A percentile compares a stretch with the other conserved stretches of the same genome.
These are phyloP conservation scores for Chaetodon trifascialis DNA, from an alignment of 2,113 vertebrate species.

Conservation along the genomic window DNA sequence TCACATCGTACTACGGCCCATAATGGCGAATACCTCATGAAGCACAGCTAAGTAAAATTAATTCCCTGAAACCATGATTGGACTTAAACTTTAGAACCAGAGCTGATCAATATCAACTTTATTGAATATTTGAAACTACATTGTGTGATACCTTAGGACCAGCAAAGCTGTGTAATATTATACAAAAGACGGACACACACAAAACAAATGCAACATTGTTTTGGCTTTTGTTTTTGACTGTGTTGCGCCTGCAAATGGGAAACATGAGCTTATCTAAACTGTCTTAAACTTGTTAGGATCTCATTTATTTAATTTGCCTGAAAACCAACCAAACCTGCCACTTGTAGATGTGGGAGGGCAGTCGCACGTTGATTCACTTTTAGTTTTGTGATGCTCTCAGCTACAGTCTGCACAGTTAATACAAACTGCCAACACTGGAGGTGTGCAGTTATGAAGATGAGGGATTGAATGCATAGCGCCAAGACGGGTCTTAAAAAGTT, in stretches of 20 bases:
- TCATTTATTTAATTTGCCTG: too few relatives aligned
- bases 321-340: background rate
- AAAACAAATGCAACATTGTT: background rate
- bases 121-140: background rate
- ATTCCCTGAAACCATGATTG: conserved; percentile 30
- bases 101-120: conserved; percentile 8
- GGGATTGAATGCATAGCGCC: too few relatives aligned
- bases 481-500: too few relatives aligned
- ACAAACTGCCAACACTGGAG: background rate
- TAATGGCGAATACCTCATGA: background rate
- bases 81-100: conserved; percentile 26
- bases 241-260: too few relatives aligned
- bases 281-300: too few relatives aligned
- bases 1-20: background rate
- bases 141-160: background rate
- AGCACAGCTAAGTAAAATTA: conserved; percentile 10
- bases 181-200: background rate
- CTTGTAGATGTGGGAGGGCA: background rate
- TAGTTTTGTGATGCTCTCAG: background rate
- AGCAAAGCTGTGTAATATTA: background rate
- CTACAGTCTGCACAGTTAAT: background rate
- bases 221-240: too few relatives aligned
- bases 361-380: background rate
- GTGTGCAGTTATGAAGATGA: background rate
- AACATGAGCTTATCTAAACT: too few relatives aligned